A percentile compares a stretch with the other conserved stretches of the same genome.
Conservation (phyloP, 2,888 invertebrate genomes). For the Pammene aurita region DNA sequence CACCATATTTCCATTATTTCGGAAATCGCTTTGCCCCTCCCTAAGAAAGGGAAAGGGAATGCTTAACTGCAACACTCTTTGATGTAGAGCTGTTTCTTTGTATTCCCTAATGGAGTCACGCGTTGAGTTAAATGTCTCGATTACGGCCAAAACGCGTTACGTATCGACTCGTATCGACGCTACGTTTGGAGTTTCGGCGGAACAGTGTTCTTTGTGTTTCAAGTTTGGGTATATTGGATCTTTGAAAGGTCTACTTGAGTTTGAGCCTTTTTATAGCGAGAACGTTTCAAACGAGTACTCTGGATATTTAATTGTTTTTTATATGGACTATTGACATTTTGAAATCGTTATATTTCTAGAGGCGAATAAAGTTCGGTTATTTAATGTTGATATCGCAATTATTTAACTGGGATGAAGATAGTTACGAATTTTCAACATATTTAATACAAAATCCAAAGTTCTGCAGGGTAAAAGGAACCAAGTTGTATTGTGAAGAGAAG, state of each 20-base stretch:
- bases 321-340: too few species aligned
- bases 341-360: too few species aligned
- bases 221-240: conserved; percentile 13
- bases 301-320: neutral
- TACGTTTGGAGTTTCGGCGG: conserved; percentile 17
- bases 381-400: too few species aligned
- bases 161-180: conserved; percentile 58
- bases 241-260: neutral
- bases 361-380: too few species aligned
- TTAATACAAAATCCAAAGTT: too few species aligned
- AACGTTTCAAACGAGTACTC: neutral
- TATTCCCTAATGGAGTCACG: conserved; percentile 72
- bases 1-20: conserved; percentile 1
- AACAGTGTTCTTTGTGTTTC: conserved; percentile 15
- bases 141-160: conserved; percentile 49
- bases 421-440: too few species aligned
- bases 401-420: too few species aligned
- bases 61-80: conserved; percentile 54
- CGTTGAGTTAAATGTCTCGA: conserved; percentile 68
- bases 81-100: conserved; percentile 61
- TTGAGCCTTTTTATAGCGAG: neutral
- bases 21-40: conserved; percentile 34
- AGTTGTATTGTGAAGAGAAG: too few species aligned
- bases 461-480: too few species aligned
- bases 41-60: conserved; percentile 50